Evolutionary conservation across 2,888 invertebrate genomes (phyloP).

Genomic region (Biston betularia): DNA sequence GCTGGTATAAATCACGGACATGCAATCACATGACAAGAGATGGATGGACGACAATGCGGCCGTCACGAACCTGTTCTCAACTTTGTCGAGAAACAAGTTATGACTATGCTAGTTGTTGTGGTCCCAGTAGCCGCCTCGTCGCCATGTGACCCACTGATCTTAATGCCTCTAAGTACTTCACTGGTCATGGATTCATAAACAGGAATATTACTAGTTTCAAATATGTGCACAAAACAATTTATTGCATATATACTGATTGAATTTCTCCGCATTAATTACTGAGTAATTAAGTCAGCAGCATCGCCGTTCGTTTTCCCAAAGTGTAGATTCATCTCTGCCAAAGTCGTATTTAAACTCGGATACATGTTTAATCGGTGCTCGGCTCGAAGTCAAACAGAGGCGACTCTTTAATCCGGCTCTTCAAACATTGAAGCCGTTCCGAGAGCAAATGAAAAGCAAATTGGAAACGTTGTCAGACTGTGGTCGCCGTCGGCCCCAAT

Average conservation of each 20-base stretch:
- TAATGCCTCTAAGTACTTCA: conserved; percentile 51
- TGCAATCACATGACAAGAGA: conserved; percentile 56
- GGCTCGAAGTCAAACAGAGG: conserved; percentile 47
- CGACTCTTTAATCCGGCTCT: conserved; percentile 58
- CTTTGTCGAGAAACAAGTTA: conserved; percentile 40
- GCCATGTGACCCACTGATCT: conserved; percentile 57
- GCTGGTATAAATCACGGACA: conserved; percentile 53
- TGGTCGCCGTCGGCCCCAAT: conserved; percentile 49
- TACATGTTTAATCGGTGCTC: conserved; percentile 26
- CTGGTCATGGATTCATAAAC: conserved; percentile 45
- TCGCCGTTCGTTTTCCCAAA: not conserved
- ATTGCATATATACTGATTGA: not conserved
- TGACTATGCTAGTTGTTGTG: conserved; percentile 36
- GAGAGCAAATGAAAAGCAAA: conserved; percentile 74
- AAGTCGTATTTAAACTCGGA: not conserved
- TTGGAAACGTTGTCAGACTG: conserved; percentile 63
- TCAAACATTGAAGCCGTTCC: conserved; percentile 59
- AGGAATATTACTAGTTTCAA: conserved; percentile 18
- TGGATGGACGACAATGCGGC: conserved; percentile 48
- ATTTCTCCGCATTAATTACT: not conserved
- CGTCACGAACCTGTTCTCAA: conserved; percentile 39
- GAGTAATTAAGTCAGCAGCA: not conserved
- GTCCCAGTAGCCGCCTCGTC: conserved; percentile 48
- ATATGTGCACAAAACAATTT: not conserved
- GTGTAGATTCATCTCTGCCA: not conserved